These are phyloP conservation scores for Copidosoma floridanum DNA, from an alignment of 1,140 invertebrate species.

Conservation along the genomic window DNA sequence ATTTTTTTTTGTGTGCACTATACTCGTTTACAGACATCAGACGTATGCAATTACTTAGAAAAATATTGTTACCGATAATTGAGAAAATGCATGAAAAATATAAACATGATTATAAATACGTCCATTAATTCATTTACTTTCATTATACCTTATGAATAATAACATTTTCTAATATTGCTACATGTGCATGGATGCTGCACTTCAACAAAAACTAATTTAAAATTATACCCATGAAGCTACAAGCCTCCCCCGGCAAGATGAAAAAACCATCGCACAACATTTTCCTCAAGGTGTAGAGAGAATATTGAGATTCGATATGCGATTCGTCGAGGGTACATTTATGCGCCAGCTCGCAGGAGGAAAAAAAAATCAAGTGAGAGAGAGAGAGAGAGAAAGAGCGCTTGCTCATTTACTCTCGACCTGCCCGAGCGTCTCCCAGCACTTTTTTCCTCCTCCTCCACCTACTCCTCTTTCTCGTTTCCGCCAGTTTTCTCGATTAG, in stretches of 20 bases:
- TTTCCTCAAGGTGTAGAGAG: too few relatives aligned
- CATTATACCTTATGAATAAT: too few relatives aligned
- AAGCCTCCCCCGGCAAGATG: not conserved
- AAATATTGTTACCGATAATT: too few relatives aligned
- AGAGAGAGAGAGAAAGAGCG: slow-evolving; percentile 22
- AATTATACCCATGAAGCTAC: not conserved
- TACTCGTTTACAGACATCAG: too few relatives aligned
- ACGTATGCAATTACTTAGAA: too few relatives aligned
- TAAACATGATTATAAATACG: too few relatives aligned
- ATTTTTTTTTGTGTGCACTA: too few relatives aligned
- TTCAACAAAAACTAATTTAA: too few relatives aligned
- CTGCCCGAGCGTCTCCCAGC: not conserved
- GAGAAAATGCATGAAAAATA: too few relatives aligned
- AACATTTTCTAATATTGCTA: too few relatives aligned
- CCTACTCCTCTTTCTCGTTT: not conserved
- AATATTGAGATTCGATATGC: slow-evolving; percentile 47
- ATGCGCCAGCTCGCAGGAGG: slow-evolving; percentile 23
- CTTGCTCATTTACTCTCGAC: slow-evolving; percentile 17
- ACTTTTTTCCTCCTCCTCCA: not conserved
- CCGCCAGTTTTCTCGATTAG: slow-evolving; percentile 51
- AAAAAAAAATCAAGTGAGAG: not conserved
- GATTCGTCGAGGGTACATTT: slow-evolving; percentile 37
- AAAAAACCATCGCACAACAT: not conserved
- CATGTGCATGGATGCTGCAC: too few relatives aligned
- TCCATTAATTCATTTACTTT: too few relatives aligned